Base-by-base conservation (phyloP, 2,113 vertebrate species). In the Mastomys coucha region DNA sequence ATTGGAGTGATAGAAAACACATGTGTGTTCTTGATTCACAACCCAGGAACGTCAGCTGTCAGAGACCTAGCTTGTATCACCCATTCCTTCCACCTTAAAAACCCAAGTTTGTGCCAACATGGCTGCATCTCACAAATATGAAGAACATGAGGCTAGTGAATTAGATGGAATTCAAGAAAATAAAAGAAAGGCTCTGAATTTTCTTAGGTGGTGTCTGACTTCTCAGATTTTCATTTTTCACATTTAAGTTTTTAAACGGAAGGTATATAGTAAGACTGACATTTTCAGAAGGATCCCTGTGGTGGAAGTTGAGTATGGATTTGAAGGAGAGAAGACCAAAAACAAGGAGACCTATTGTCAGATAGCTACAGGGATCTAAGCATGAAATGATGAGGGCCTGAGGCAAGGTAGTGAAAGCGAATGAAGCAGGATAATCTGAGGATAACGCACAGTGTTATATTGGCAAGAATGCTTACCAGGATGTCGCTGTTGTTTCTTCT, bases 1-100 rank as follows among this genome's bases (percentile, higher is more conserved):
- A 14, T 77, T 91, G 56, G 19, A 91, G 49, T 92, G 90, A 95
- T 90, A 86, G 80, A 69, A 97, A 97, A 96, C 94, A 97, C 53
- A 86, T 95, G 80, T 92, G 91, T 78, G 89, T 94, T 94, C 91
- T 94, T 95, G 85, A 69, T 60, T 88, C 65, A 31, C 45, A 75
- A 95, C 72, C 76, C 72, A 65, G 81, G 56, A 92, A 93, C 76
- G 82, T 86, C 69, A 65, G 77, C 89, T 95, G 81, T 95, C 94
- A 94, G 88, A 93, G 84, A n/a, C 26, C 31, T 28, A 87, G 85
- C 72, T 70, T 89, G 91, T 85, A 82, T 75, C 86, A 93, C 36
- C 89, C 77, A 78, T 91, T 96, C 96, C 95, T 96, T 67, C 60
- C 39, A 93, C 92, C 75, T 96, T 92, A 84, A 60, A 84, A 94